Percentiles rank a stretch among this genome's conserved stretches.
These are phyloP conservation scores for Sitodiplosis mosellana DNA, from an alignment of 1,140 invertebrate genomes.

Conservation along the genomic window DNA sequence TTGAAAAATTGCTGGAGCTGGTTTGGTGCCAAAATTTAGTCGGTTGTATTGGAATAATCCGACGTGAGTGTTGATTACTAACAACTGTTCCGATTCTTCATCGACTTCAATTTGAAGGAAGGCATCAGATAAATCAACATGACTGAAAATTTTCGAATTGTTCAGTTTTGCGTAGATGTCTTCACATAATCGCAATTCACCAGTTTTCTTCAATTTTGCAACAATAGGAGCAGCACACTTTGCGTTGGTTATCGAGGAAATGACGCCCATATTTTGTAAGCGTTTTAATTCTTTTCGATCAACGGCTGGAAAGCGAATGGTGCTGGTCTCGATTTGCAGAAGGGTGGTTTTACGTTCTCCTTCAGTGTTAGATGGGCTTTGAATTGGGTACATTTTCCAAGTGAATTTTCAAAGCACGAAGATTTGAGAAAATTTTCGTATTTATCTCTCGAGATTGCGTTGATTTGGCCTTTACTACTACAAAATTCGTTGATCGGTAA, in stretches of 20 bases:
- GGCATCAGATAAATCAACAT: conserved; percentile 11
- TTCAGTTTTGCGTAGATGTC: conserved; percentile 8
- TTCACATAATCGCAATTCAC: conserved; percentile 12
- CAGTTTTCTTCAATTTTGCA: conserved; percentile 15
- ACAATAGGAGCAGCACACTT: conserved; percentile 25
- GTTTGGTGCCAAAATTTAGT: neutral
- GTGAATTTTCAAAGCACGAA: no score
- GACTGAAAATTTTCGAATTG: neutral
- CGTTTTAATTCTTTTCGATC: conserved; percentile 12
- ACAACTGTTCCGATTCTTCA: neutral
- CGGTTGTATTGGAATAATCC: neutral
- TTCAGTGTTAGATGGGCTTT: no score
- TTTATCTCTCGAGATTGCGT: no score
- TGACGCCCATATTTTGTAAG: conserved; percentile 1
- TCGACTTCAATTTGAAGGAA: neutral
- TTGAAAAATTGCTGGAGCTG: conserved; percentile 6
- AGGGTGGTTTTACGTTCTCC: no score
- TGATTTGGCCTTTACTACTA: no score
- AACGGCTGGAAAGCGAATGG: no score
- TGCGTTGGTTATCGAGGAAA: conserved; percentile 11
- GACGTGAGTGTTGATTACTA: neutral
- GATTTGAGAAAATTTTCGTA: no score
- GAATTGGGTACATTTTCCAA: no score
- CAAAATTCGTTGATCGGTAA: no score
- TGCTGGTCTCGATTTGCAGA: no score